phyloP scores from a whole-genome alignment of 2,888 invertebrate species.

The Ophion costatus region DNA sequence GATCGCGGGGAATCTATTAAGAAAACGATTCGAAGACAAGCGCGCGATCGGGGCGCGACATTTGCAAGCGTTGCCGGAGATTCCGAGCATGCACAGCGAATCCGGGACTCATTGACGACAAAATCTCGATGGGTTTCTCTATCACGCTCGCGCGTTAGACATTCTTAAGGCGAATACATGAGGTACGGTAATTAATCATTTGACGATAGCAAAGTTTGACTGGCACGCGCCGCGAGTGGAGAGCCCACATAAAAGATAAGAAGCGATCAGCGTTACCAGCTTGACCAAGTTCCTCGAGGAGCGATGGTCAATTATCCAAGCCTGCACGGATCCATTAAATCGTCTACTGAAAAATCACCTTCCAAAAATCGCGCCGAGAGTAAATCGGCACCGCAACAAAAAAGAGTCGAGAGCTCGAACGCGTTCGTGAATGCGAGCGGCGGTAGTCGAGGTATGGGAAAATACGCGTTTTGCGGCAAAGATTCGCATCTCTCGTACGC shows the following conservation, averaged over 20 bases:
- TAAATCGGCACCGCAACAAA: not conserved
- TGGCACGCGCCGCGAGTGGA: slow-evolving; percentile 50
- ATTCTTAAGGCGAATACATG: slow-evolving; percentile 29
- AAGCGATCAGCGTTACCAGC: slow-evolving; percentile 2
- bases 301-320: slow-evolving; percentile 48
- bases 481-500: slow-evolving; percentile 28
- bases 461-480: slow-evolving; percentile 22
- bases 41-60: no score
- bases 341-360: slow-evolving; percentile 4
- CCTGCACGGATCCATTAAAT: slow-evolving; percentile 8
- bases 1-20: no score
- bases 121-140: slow-evolving; percentile 27
- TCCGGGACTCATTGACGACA: slow-evolving; percentile 36
- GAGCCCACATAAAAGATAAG: slow-evolving; percentile 12
- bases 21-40: no score
- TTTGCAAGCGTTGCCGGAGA: no score
- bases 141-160: slow-evolving; percentile 39
- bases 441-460: not conserved
- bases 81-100: slow-evolving; percentile 21
- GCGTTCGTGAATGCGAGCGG: slow-evolving; percentile 12
- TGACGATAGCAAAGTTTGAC: slow-evolving; percentile 41
- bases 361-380: not conserved
- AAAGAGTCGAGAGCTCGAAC: not conserved
- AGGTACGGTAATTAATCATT: slow-evolving; percentile 44
- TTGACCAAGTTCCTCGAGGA: slow-evolving; percentile 52